phyloP scores from a whole-genome alignment of 1,140 invertebrate species.

The Drosophila gunungcola region DNA sequence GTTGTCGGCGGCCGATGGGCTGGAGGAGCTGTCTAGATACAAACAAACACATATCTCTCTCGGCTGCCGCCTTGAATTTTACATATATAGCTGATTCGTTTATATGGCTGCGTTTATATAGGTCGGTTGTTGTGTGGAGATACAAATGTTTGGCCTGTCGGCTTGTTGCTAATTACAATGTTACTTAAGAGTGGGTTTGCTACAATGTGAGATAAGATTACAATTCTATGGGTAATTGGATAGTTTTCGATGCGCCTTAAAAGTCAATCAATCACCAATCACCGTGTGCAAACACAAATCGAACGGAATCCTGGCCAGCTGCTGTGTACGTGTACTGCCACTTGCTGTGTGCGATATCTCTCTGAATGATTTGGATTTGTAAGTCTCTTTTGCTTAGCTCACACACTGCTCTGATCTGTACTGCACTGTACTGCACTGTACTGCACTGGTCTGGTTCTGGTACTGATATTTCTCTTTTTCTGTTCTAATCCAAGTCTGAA shows the following conservation, averaged over 20 bases:
- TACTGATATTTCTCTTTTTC: constrained; percentile 19
- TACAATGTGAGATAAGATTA: constrained; percentile 65
- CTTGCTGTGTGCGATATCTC: constrained; percentile 41
- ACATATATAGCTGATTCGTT: constrained; percentile 25
- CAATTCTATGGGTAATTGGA: constrained; percentile 62
- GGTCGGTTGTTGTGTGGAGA: constrained; percentile 45
- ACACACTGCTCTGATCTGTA: constrained; percentile 22
- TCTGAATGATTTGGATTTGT: constrained; percentile 30
- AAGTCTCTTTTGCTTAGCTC: constrained; percentile 24
- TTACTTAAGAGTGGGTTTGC: constrained; percentile 42
- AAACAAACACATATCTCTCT: constrained; percentile 43
- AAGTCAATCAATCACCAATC: constrained; percentile 49
- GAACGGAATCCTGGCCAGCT: constrained; percentile 70
- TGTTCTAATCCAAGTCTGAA: constrained; percentile 51
- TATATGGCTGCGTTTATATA: constrained; percentile 18
- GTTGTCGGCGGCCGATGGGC: constrained; percentile 46
- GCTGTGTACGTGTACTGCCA: constrained; percentile 66
- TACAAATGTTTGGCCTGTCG: constrained; percentile 43
- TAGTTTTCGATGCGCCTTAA: constrained; percentile 47
- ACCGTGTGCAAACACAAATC: constrained; percentile 49
- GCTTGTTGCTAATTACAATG: constrained; percentile 63
- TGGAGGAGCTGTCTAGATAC: constrained; percentile 33
- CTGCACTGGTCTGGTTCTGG: constrained; percentile 26
- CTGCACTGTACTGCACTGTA: constrained; percentile 30
- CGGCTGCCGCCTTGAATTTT: constrained; percentile 56